A percentile compares a stretch with the other conserved stretches of the same genome.
Evolutionary conservation across 53 echinoderm and acorn worm species (phyloP).

Genomic region (Crossaster papposus): DNA sequence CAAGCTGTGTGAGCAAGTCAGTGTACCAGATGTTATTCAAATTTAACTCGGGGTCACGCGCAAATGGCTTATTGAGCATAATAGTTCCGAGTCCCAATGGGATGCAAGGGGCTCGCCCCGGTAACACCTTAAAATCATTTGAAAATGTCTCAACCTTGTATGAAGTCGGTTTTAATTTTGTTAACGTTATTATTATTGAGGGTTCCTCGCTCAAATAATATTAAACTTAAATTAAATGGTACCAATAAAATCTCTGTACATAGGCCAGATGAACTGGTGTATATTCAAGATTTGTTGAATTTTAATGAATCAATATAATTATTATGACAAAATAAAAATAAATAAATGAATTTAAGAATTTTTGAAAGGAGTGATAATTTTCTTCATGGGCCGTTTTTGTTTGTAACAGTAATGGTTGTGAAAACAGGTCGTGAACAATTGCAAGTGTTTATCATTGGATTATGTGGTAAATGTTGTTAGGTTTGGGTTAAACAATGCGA

Average conservation of each 20-base stretch:
- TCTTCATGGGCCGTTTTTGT: neutral
- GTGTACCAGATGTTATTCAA: no score
- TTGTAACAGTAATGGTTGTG: neutral
- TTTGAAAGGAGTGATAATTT: neutral
- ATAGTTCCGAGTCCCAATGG: no score
- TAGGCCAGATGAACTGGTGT: constrained; percentile 45
- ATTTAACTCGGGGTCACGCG: no score
- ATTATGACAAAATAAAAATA: neutral
- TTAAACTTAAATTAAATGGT: neutral
- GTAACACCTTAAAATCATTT: neutral
- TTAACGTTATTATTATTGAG: neutral
- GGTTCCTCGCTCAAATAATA: neutral
- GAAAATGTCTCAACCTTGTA: neutral
- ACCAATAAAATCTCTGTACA: constrained; percentile 30
- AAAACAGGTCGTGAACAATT: neutral
- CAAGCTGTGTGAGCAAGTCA: no score
- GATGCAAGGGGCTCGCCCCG: no score
- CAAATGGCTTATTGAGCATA: no score
- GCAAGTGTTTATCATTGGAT: constrained; percentile 5
- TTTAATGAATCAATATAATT: constrained; percentile 26
- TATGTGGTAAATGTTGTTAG: neutral
- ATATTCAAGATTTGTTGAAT: constrained; percentile 42
- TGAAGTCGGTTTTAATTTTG: neutral
- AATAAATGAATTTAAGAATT: neutral
- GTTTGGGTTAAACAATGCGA: neutral